A percentile compares a stretch with the other conserved stretches of the same genome.
Evolutionary conservation across 2,113 vertebrate species (phyloP).

Genomic region (crab-eating macaque (Macaca fascicularis)): DNA sequence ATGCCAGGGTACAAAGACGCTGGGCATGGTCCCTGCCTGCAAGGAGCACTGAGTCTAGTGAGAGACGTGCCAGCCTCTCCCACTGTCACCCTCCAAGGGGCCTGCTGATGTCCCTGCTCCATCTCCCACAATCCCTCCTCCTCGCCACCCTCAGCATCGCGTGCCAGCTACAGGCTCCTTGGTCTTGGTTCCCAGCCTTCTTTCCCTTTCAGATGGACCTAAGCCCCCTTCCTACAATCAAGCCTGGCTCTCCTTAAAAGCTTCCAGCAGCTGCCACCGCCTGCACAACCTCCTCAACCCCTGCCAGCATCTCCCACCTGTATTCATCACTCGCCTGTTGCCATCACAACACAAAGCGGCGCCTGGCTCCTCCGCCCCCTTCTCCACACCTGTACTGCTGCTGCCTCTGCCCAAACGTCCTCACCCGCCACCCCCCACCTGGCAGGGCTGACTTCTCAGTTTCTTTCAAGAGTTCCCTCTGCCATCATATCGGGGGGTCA

Average conservation of each 20-base stretch:
- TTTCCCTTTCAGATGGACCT: not conserved
- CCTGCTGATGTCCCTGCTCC: not conserved
- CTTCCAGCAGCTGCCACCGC: not conserved
- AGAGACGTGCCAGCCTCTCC: not conserved
- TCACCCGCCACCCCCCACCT: not conserved
- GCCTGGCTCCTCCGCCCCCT: fast-evolving
- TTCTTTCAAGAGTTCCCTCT: not conserved
- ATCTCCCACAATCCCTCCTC: no score
- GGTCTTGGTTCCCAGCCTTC: not conserved
- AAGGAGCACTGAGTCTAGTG: not conserved
- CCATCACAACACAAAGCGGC: not conserved
- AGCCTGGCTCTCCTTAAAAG: not conserved
- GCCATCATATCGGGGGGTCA: not conserved
- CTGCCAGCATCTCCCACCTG: not conserved
- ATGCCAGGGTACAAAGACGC: not conserved
- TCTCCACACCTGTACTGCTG: not conserved
- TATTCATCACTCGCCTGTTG: not conserved
- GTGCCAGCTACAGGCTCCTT: not conserved
- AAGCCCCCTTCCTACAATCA: not conserved
- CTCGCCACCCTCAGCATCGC: not conserved
- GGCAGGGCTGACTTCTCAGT: fast-evolving
- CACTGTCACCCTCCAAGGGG: not conserved
- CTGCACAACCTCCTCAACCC: not conserved
- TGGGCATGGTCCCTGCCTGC: not conserved
- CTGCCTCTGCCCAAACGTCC: not conserved